These are phyloP conservation scores for Syrrhaptes paradoxus DNA, from an alignment of 2,113 vertebrate species.

Conservation along the genomic window DNA sequence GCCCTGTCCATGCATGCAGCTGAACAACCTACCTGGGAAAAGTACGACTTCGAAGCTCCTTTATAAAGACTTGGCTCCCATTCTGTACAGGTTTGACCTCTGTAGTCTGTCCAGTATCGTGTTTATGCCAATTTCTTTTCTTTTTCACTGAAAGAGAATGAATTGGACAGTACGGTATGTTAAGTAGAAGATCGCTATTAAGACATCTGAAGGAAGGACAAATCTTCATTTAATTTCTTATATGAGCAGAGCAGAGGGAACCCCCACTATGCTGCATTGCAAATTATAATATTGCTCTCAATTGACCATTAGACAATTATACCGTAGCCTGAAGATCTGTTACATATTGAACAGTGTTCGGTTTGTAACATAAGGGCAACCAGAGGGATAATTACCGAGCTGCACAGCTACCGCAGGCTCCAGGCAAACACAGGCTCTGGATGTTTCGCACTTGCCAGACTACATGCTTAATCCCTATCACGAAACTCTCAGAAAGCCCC, in stretches of 20 bases:
- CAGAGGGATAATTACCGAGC: slow-evolving; percentile 24
- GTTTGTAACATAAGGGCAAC: slow-evolving; percentile 31
- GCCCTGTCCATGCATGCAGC: rapidly evolving
- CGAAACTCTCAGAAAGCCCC: background rate
- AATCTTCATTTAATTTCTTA: background rate
- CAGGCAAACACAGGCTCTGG: background rate
- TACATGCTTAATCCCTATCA: background rate
- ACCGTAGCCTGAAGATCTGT: slow-evolving; percentile 13
- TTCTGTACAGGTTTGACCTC: slow-evolving; percentile 96
- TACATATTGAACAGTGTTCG: background rate
- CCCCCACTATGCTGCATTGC: background rate
- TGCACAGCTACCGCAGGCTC: background rate
- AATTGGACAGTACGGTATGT: background rate
- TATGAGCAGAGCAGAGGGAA: background rate
- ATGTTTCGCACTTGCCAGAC: background rate
- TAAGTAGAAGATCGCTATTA: background rate
- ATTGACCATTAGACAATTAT: background rate
- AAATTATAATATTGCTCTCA: background rate
- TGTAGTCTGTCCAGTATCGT: slow-evolving; percentile 88
- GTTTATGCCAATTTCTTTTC: slow-evolving; percentile 95
- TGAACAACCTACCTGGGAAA: slow-evolving; percentile 88
- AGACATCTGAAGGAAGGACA: background rate
- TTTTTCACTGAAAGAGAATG: slow-evolving; percentile 87
- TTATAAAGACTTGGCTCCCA: slow-evolving; percentile 97
- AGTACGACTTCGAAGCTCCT: slow-evolving; percentile 93